A percentile compares a stretch with the other conserved stretches of the same genome.
phyloP scores from a whole-genome alignment of 2,797 vertebrate genomes.

The Typhlichthys subterraneus region DNA sequence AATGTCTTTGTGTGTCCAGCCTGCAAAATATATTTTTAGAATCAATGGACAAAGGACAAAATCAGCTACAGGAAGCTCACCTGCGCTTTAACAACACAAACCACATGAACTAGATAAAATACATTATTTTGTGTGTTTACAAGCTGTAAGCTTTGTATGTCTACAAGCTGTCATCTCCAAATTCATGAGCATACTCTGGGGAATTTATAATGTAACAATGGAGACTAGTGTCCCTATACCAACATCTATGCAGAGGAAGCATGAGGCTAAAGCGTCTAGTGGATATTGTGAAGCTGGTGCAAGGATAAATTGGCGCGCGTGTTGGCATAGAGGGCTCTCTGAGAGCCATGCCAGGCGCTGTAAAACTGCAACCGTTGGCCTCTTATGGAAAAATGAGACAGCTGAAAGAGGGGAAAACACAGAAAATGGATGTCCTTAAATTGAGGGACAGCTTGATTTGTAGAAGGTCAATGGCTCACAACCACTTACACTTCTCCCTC shows the following conservation, averaged over 20 bases:
- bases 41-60: too few relatives aligned
- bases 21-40: too few relatives aligned
- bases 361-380: conserved; percentile 15
- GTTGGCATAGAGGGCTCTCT: conserved; percentile 31
- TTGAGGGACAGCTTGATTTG: conserved; percentile 44
- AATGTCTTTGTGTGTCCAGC: too few relatives aligned
- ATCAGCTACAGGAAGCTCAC: too few relatives aligned
- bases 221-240: conserved; percentile 24
- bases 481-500: neutral
- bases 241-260: conserved; percentile 46
- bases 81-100: conserved; percentile 2
- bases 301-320: neutral
- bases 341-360: conserved; percentile 28
- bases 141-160: too few relatives aligned
- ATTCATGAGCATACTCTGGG: conserved; percentile 60
- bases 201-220: conserved; percentile 42
- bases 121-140: conserved; percentile 45
- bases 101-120: conserved; percentile 40
- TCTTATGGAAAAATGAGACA: conserved; percentile 33
- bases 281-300: conserved; percentile 13
- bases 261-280: conserved; percentile 4
- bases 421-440: conserved; percentile 38
- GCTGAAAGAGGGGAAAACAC: conserved; percentile 6
- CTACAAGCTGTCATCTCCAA: conserved; percentile 59
- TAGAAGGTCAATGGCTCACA: conserved; percentile 36